Evolutionary conservation across 2,113 vertebrate species (phyloP).

Genomic region (Chaetodon trifascialis): DNA sequence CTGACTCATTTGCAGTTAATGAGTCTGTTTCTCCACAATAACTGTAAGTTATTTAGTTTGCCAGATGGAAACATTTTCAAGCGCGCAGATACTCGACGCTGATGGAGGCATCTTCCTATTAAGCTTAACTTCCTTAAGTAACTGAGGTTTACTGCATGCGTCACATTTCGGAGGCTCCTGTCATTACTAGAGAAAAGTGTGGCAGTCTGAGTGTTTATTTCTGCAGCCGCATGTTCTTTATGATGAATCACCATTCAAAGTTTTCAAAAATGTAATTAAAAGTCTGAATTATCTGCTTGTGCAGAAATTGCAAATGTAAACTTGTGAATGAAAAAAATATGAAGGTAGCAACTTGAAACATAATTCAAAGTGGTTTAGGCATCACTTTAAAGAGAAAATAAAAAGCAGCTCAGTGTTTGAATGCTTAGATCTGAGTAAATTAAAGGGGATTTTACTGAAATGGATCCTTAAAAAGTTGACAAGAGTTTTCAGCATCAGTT

Average conservation of each 20-base stretch:
- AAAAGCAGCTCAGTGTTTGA: background rate
- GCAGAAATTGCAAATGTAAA: background rate
- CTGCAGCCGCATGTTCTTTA: too few species aligned
- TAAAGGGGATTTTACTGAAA: background rate
- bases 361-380: too few species aligned
- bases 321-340: too few species aligned
- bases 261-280: background rate
- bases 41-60: conserved; percentile 25
- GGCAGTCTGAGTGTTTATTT: background rate
- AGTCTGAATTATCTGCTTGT: background rate
- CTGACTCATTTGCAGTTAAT: conserved; percentile 37
- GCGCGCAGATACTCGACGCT: background rate
- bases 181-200: conserved; percentile 7
- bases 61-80: background rate
- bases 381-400: too few species aligned
- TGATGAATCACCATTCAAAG: background rate
- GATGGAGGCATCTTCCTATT: background rate
- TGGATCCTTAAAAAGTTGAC: background rate
- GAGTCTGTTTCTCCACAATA: conserved; percentile 12
- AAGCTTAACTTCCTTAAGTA: background rate
- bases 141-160: background rate
- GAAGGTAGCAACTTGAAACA: too few species aligned
- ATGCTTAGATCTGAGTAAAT: too few species aligned
- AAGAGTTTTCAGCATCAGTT: too few species aligned
- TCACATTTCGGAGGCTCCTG: background rate